These are phyloP conservation scores for Babyrousa celebensis DNA, from an alignment of 2,797 vertebrate genomes.

Conservation along the genomic window DNA sequence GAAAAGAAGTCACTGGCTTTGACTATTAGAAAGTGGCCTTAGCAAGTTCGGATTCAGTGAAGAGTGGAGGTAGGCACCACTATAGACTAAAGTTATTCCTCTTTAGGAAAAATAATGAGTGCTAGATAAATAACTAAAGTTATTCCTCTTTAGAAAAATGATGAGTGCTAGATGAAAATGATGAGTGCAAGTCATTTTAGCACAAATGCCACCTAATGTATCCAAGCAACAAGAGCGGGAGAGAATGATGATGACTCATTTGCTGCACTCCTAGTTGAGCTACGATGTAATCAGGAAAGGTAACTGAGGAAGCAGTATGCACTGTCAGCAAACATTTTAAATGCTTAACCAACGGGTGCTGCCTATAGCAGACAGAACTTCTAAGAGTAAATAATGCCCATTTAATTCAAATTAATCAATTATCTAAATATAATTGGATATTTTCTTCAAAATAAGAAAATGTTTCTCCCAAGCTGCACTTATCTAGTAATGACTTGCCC, in stretches of 20 bases:
- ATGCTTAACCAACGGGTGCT: neutral
- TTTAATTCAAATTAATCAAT: neutral
- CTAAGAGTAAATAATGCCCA: neutral
- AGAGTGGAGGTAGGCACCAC: neutral
- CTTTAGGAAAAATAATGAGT: neutral
- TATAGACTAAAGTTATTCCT: neutral
- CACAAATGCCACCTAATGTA: neutral
- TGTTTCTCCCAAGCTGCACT: no score
- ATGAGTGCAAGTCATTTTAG: neutral
- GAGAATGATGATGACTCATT: neutral
- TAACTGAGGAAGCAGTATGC: neutral
- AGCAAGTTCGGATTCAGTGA: neutral
- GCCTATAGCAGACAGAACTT: neutral
- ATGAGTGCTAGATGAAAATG: neutral
- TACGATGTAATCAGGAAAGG: neutral
- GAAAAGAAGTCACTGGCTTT: neutral
- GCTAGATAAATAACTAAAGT: neutral
- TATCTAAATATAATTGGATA: neutral
- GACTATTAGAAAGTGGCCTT: neutral
- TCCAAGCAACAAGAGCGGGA: neutral
- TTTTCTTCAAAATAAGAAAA: neutral
- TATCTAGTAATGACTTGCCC: neutral
- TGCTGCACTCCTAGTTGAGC: neutral
- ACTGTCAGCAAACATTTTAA: neutral
- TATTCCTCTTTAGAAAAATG: neutral